Evolutionary conservation across 2,113 vertebrate genomes (phyloP).

Genomic region (Prionailurus viverrinus): DNA sequence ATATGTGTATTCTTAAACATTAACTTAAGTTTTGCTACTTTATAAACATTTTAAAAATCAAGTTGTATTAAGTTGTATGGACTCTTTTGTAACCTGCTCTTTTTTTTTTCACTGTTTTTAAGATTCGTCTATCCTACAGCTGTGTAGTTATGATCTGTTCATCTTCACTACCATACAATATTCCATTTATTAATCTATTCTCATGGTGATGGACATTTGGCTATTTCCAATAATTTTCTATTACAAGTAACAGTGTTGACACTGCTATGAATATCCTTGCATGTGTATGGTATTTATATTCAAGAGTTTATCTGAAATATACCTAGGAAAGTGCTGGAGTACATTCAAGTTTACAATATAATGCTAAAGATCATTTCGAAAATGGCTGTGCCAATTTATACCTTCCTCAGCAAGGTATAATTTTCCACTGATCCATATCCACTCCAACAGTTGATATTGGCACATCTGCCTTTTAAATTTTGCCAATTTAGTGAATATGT

Average conservation of each 20-base stretch:
- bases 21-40: not conserved
- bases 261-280: not conserved
- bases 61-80: not conserved
- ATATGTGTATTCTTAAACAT: not conserved
- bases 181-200: not conserved
- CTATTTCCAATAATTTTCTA: not conserved
- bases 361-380: not conserved
- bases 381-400: not conserved
- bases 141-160: not conserved
- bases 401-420: not conserved
- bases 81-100: not conserved
- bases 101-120: not conserved
- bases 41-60: not conserved
- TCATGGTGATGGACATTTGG: not conserved
- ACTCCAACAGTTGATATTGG: not conserved
- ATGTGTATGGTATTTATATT: not conserved
- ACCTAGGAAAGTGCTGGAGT: not conserved
- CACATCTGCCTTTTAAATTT: constrained; percentile 19
- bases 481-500: not conserved
- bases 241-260: not conserved
- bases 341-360: not conserved
- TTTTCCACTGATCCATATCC: not conserved
- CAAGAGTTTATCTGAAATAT: not conserved
- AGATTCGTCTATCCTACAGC: not conserved
- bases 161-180: not conserved